These are phyloP conservation scores for Tanypteryx hageni DNA, from an alignment of 2,888 invertebrate species.

Conservation along the genomic window DNA sequence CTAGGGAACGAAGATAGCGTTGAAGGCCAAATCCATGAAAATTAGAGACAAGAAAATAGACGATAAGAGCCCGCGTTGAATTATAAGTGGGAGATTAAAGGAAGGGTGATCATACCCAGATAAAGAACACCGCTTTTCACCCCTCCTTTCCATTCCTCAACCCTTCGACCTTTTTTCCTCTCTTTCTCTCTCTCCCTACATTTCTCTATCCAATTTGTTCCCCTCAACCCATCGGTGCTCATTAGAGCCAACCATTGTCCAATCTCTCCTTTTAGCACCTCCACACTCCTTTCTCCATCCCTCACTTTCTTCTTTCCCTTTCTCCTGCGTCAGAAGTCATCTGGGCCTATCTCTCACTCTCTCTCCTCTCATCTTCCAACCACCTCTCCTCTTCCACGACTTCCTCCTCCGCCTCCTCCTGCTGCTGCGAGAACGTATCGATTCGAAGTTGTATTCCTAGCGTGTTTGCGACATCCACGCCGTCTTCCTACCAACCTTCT, in stretches of 20 bases:
- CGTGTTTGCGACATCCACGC: constrained; percentile 63
- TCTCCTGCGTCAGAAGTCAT: constrained; percentile 65
- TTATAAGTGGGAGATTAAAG: no score
- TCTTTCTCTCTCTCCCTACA: not conserved
- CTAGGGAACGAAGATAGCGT: no score
- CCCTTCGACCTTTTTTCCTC: not conserved
- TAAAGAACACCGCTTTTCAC: no score
- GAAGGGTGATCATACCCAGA: no score
- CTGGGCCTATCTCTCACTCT: constrained; percentile 58
- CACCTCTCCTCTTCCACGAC: not conserved
- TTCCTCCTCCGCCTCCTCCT: not conserved
- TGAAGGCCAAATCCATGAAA: no score
- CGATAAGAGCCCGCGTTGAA: no score
- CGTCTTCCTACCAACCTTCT: constrained; percentile 40
- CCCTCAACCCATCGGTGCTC: not conserved
- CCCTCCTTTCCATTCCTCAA: no score
- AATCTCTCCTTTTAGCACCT: not conserved
- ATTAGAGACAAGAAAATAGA: no score
- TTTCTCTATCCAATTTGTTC: constrained; percentile 18
- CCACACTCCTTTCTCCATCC: constrained; percentile 21
- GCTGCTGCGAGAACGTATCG: constrained; percentile 39
- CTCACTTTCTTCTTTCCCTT: constrained; percentile 67
- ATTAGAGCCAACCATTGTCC: constrained; percentile 28
- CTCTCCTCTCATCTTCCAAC: constrained; percentile 47
- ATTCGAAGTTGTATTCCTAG: constrained; percentile 61